Evolutionary conservation across 2,113 vertebrate genomes (phyloP).

Genomic region (human): GRCh38 chr1:160038501-160039000

Average conservation of each 20-base stretch:
- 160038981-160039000: background rate
- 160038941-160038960: background rate
- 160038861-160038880: background rate
- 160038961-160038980: background rate
- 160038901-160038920: background rate
- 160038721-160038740: slow-evolving; percentile 36
- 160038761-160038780: background rate
- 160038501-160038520: background rate
- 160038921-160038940: background rate
- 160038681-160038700: slow-evolving; percentile 64
- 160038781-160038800: slow-evolving; percentile 34
- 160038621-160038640: slow-evolving; percentile 60
- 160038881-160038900: background rate
- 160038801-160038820: background rate
- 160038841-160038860: background rate
- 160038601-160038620: slow-evolving; percentile 20
- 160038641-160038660: slow-evolving; percentile 48
- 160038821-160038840: background rate
- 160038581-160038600: background rate
- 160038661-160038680: slow-evolving; percentile 33
- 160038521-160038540: background rate
- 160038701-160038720: slow-evolving; percentile 68
- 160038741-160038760: background rate
- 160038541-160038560: slow-evolving; percentile 24
- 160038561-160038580: background rate